A percentile compares a stretch with the other conserved stretches of the same genome.
phyloP scores from a whole-genome alignment of 2,113 vertebrate genomes.

The Xerus inauris region DNA sequence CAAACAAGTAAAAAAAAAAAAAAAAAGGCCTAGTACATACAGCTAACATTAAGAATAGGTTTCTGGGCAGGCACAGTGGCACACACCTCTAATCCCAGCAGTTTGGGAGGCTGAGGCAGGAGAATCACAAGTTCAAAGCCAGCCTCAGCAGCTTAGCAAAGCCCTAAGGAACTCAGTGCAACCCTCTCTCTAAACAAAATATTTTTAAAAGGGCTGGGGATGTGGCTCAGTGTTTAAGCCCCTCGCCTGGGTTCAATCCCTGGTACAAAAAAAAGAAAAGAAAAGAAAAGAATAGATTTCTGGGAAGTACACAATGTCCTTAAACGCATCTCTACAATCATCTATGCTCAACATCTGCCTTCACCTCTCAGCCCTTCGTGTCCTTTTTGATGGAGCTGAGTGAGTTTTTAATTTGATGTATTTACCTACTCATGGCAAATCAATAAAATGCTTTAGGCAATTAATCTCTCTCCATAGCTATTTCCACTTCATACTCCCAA shows the following conservation, averaged over 20 bases:
- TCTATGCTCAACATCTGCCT: not conserved
- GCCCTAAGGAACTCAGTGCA: too few species aligned
- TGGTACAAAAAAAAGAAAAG: not conserved
- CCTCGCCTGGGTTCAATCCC: not conserved
- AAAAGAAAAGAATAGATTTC: not conserved
- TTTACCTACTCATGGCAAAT: slow-evolving; percentile 27
- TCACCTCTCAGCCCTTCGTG: not conserved
- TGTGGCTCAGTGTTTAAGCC: not conserved
- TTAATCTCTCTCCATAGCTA: slow-evolving; percentile 6
- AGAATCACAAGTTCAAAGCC: not conserved
- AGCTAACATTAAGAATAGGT: too few species aligned
- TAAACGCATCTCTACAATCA: not conserved
- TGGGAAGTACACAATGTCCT: not conserved
- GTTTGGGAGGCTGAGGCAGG: not conserved
- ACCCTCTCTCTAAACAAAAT: too few species aligned
- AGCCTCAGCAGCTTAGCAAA: not conserved
- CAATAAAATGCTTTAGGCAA: slow-evolving; percentile 52
- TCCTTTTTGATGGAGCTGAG: not conserved
- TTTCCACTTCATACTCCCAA: not conserved
- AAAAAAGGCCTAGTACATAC: too few species aligned
- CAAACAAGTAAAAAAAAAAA: too few species aligned
- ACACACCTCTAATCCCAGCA: not conserved
- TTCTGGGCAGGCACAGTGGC: not conserved
- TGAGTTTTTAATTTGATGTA: not conserved
- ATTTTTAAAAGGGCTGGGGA: too few species aligned